phyloP scores from a whole-genome alignment of 2,113 vertebrate species.

The Diglossa brunneiventris region DNA sequence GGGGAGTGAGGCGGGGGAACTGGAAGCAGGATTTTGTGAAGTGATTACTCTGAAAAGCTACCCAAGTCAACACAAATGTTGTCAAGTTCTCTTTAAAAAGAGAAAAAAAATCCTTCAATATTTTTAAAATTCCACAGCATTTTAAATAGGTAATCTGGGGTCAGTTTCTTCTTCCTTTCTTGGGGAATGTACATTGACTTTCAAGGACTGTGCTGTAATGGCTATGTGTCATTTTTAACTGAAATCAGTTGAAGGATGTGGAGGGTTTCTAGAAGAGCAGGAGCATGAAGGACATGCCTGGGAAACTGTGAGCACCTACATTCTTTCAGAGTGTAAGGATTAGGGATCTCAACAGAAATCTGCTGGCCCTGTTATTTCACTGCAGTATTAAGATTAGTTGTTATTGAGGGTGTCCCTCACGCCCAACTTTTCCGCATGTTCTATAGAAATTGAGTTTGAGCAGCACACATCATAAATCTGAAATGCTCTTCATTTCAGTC shows the following conservation, averaged over 20 bases:
- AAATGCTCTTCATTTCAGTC: background rate
- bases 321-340: background rate
- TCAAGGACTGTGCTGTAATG: background rate
- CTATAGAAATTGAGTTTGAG: background rate
- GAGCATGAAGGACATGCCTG: background rate
- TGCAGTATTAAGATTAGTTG: background rate
- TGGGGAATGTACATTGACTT: background rate
- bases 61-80: background rate
- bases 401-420: background rate
- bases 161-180: background rate
- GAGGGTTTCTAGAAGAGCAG: background rate
- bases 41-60: background rate
- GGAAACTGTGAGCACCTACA: background rate
- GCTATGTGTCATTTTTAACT: background rate
- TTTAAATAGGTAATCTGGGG: background rate
- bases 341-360: background rate
- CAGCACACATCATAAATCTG: background rate
- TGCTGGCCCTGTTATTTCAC: background rate
- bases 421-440: background rate
- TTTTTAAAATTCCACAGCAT: background rate
- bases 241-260: background rate
- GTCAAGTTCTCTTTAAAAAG: background rate
- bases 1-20: background rate
- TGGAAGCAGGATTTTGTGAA: background rate
- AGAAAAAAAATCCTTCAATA: background rate